Evolutionary conservation across 2,113 vertebrate species (phyloP).

Genomic region (Leptocoma aspasia): DNA sequence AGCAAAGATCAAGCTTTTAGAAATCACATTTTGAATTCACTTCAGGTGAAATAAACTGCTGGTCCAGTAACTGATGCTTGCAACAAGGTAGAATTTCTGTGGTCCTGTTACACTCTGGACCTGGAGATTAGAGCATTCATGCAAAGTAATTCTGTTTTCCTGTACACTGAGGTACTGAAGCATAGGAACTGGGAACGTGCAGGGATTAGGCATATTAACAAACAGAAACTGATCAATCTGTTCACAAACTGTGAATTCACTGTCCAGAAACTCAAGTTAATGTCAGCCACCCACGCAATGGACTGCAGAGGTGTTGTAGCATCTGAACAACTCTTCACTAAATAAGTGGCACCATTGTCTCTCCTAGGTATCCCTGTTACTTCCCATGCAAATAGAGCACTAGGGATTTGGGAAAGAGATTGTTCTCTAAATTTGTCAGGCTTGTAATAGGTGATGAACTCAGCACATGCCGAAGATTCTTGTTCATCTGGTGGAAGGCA

Average conservation of each 20-base stretch:
- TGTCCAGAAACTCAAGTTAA: background rate
- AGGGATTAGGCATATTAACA: constrained; percentile 34
- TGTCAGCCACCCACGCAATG: background rate
- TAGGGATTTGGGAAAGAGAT: background rate
- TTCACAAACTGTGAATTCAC: constrained; percentile 3
- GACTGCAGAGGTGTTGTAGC: background rate
- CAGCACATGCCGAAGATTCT: background rate
- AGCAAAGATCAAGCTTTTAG: background rate
- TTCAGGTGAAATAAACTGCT: background rate
- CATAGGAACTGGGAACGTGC: background rate
- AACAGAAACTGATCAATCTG: constrained; percentile 31
- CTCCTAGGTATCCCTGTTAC: background rate
- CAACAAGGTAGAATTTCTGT: background rate
- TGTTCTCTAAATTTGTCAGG: background rate
- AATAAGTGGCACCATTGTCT: background rate
- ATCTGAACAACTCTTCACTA: background rate
- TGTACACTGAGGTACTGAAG: background rate
- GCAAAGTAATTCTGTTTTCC: constrained; percentile 57
- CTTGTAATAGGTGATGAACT: background rate
- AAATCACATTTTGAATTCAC: background rate
- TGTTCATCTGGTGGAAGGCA: background rate
- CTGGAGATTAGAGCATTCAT: constrained; percentile 51
- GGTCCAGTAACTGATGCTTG: background rate
- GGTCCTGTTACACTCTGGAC: background rate
- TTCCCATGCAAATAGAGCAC: background rate